Evolutionary conservation across 2,888 invertebrate species (phyloP).

Genomic region (Epirrhoe tristata): DNA sequence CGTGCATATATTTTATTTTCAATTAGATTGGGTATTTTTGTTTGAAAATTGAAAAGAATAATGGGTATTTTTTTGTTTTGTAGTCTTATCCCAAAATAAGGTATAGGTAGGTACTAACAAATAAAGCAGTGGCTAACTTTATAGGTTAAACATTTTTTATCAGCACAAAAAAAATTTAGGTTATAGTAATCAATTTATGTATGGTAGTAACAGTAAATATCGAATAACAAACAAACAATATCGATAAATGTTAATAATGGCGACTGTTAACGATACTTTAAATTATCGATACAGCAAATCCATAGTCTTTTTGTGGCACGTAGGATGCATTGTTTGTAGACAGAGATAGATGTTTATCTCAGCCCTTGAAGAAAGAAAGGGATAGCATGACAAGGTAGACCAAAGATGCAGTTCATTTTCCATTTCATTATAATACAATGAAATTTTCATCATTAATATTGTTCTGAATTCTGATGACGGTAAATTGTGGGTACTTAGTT

Average conservation of each 20-base stretch:
- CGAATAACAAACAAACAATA: neutral
- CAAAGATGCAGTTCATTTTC: constrained; percentile 60
- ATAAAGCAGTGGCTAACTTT: too few relatives aligned
- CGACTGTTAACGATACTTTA: constrained; percentile 60
- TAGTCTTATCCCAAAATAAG: too few relatives aligned
- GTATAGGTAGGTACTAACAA: too few relatives aligned
- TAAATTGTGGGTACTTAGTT: constrained; percentile 30
- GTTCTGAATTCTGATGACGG: constrained; percentile 40
- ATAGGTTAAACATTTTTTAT: too few relatives aligned
- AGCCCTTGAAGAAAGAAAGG: constrained; percentile 52
- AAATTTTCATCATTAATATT: constrained; percentile 55
- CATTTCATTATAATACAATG: constrained; percentile 68
- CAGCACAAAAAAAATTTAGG: too few relatives aligned
- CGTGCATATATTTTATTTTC: too few relatives aligned
- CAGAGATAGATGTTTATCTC: constrained; percentile 63
- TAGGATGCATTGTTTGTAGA: constrained; percentile 82
- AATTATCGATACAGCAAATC: constrained; percentile 53
- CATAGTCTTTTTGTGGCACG: constrained; percentile 75
- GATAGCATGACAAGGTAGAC: constrained; percentile 52
- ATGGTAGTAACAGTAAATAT: neutral
- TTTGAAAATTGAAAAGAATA: too few relatives aligned
- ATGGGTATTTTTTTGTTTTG: too few relatives aligned
- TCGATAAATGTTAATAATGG: constrained; percentile 11
- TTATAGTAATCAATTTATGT: neutral
- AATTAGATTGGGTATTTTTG: too few relatives aligned